Evolutionary conservation across 2,113 vertebrate species (phyloP), one percentile per base, ranked within the genome.

Genomic region (Cinclus mexicanus): DNA sequence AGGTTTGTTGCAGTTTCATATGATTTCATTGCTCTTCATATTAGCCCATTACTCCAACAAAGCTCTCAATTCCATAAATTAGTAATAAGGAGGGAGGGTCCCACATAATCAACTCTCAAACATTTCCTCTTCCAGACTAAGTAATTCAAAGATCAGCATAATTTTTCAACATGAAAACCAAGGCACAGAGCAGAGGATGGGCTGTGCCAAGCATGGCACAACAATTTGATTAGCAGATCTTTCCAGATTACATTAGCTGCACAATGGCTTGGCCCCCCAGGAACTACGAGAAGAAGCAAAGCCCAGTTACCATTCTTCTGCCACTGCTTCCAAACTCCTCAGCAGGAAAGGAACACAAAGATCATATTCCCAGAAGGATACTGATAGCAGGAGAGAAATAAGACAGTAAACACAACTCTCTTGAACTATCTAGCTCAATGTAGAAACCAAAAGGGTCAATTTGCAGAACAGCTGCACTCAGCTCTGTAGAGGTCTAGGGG

Each of bases 381-480:
- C 12, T 69, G 84, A 78, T 61, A 78, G 47, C 28, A 87, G 74
- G 55, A 61, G 15, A 57, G 77, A 84, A 93, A 87, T 76, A 79
- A 81, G 49, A 56, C 28, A 65, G 37, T 60, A 89, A 89, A 78
- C 65, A 75, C 33, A 79, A 59, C 28, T 91, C 47, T 80, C 59
- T n/a, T 35, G 60, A 77, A 47, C 29, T 61, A 1, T 83, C 50
- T 63, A 31, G 52, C 52, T 95, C 20, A 0, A 3, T 29, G n/a
- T 29, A 49, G 50, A 75, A 80, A n/a, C 37, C n/a, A 33, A 90
- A 88, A 31, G 22, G 52, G 35, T 80, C 52, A 57, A 49, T 94
- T 92, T 64, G 33, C 60, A 68, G 28, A 80, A 57, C 83, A 94
- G 92, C 79, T 93, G 85, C 69, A 14, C 55, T 60, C 41, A 44